Conservation (phyloP, 2,888 invertebrate species). For the Helicoverpa assulta region DNA sequence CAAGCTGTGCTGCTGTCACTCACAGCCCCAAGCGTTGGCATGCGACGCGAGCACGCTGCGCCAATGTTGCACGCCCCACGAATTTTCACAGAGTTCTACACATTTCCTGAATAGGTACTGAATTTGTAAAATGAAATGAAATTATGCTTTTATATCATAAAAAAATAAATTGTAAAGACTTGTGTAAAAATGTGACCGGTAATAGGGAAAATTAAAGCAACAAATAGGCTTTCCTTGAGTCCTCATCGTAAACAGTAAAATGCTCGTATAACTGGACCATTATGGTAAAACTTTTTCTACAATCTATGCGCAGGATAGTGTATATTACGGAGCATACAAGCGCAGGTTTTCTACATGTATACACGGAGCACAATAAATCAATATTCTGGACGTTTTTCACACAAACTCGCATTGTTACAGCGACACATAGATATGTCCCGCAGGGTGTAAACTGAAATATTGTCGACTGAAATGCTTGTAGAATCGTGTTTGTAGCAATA, state of each 20-base stretch:
- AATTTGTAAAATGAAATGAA: background rate
- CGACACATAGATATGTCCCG: conserved; percentile 7
- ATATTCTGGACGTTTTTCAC: conserved; percentile 22
- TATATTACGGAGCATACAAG: no score
- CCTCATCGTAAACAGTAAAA: no score
- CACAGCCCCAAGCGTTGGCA: conserved; percentile 28
- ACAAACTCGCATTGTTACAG: conserved; percentile 17
- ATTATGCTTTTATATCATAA: background rate
- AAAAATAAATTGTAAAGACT: no score
- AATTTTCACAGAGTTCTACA: conserved; percentile 19
- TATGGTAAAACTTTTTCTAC: no score
- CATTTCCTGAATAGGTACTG: background rate
- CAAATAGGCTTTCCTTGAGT: no score
- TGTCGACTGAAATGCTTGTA: background rate
- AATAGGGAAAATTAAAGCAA: no score
- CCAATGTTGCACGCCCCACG: conserved; percentile 20
- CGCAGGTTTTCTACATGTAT: no score
- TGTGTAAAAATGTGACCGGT: no score
- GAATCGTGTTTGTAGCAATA: background rate
- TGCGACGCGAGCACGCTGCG: conserved; percentile 9
- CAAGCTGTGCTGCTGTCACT: conserved; percentile 34
- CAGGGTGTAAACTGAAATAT: conserved; percentile 10
- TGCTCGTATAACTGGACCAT: no score
- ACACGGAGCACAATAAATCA: no score
- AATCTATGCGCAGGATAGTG: no score